Base-by-base conservation (phyloP, 1,140 invertebrate genomes). In the Dufourea novaeangliae region DNA sequence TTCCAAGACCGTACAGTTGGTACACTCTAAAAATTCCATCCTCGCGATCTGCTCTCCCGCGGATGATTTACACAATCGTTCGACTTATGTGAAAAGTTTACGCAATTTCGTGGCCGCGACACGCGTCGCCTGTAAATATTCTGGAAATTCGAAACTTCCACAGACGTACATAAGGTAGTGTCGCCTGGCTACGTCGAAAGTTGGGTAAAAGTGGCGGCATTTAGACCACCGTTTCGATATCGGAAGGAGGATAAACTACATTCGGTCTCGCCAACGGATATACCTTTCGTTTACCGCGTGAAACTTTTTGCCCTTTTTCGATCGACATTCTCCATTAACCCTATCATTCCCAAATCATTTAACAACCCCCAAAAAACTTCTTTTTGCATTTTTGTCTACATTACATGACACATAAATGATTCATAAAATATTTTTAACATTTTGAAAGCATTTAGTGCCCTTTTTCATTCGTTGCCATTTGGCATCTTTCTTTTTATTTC, bases 31-130 rank as follows among this genome's bases (percentile, higher is more conserved):
- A n/a, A 82, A 76, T 50, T 80, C 76, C 59, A 52, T 27, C 39
- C 56, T 29, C 14, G 67, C 59, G 79, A 56, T 56, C 34, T 64
- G 41, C 44, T 34, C 4, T 10, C 39, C 37, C 32, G 57, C 50
- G 63, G 50, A 73, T 63, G 61, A 79, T 83, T 84, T 83, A 83
- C 79, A 68, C 73, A 68, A 82, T 70, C 63, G 84, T 87, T 79
- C 59, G 79, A 79, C 85, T 89, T 88, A 88, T 89, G 88, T 87
- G 87, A 86, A 89, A 89, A 90, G 88, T 90, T 90, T 83, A 84
- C 87, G 82, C 86, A 87, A 88, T 89, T 81, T 79, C 80, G 74
- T 37, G 69, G 61, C 76, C 63, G 71, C 52, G 77, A 32, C 81
- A 63, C 77, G n/a, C n/a, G 57, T 44, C 67, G 67, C 32, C 54